Base-by-base conservation (phyloP, 1,140 invertebrate species). In the Mactra quadrangularis region DNA sequence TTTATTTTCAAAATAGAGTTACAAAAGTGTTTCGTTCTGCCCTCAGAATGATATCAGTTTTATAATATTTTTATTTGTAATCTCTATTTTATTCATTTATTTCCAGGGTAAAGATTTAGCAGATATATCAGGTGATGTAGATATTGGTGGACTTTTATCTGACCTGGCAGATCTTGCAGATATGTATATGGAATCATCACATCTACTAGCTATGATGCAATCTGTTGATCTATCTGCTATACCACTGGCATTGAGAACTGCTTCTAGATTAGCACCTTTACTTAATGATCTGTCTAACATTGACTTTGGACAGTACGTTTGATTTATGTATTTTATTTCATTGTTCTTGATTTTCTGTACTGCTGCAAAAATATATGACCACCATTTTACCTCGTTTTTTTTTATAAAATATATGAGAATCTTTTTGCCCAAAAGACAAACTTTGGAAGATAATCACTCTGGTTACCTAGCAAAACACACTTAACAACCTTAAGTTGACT, bases 41-140 rank as follows among this genome's bases (percentile, higher is more conserved):
- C n/a, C n/a, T n/a, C n/a, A n/a, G n/a, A n/a, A n/a, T 41, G 38
- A 41, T 41, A 7, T 41, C 38, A 41, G 38, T 41, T 7, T 55
- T 22, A 6, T 19, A 55, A 27, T 55, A 9, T 55, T 22, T 55
- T 55, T 6, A 11, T 22, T 19, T 9, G n/a, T 22, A 11, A 9
- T 19, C 52, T 55, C 25, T 9, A 55, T 11, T 27, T 22, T 11
- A 55, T 55, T 19, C 33, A 62, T 35, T 35, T 50, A 25, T 47
- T 47, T 75, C 45, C 55, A 75, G 72, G 47, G 47, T 17, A 52
- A 57, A 60, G 72, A 75, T 29, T 19, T 75, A 9, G n/a, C 55
- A 1, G 45, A 75, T n/a, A 27, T 59, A 6, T 41, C 72, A 47
- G 72, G 72, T n/a, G 22, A 35, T 11, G 3, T 75, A 41, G 72